Evolutionary conservation across 2,797 vertebrate genomes (phyloP), one percentile per base, ranked within the genome.

Genomic region (Intellagama lesueurii): DNA sequence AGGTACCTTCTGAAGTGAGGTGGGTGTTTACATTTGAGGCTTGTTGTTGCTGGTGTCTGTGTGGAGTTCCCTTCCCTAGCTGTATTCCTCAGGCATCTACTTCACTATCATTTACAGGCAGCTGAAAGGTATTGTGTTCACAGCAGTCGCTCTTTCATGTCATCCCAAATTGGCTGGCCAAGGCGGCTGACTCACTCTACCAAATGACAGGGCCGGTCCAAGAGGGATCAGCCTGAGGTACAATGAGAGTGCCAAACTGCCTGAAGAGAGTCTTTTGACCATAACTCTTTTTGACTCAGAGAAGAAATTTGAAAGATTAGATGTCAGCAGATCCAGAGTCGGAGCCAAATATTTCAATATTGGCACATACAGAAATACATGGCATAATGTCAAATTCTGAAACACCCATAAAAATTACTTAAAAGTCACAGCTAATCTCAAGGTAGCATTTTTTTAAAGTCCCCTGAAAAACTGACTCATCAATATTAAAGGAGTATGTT

Each of bases 381-480:
- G 90, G 47, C 90, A 90, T 88, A 89, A 52, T 92, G 87, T 93
- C 96, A 96, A 96, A 94, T 93, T 82, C 83, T 93, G 89, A 94
- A 95, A 94, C 47, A 72, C 72, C 75, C 90, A 0, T 95, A 94
- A 95, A 92, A 93, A 86, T 66, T 89, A 92, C 91, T 95, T 96
- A 94, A 83, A 94, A 95, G 91, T 95, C 94, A 93, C 83, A 95
- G 90, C 90, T 95, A 96, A 97, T 96, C 96, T 96, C 94, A 94
- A 91, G 92, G 94, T 95, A 96, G 94, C 91, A 81, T 90, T 94
- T 80, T 95, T 93, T 80, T 95, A 92, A 94, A 35, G 92, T 87
- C 84, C 90, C 35, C 88, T 93, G 77, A 92, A 94, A 95, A 95
- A 93, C 80, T 93, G 90, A 94, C 90, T 95, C 91, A 94, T 96